Conservation (phyloP, 1,140 invertebrate genomes). For the Gonioctena quinquepunctata region DNA sequence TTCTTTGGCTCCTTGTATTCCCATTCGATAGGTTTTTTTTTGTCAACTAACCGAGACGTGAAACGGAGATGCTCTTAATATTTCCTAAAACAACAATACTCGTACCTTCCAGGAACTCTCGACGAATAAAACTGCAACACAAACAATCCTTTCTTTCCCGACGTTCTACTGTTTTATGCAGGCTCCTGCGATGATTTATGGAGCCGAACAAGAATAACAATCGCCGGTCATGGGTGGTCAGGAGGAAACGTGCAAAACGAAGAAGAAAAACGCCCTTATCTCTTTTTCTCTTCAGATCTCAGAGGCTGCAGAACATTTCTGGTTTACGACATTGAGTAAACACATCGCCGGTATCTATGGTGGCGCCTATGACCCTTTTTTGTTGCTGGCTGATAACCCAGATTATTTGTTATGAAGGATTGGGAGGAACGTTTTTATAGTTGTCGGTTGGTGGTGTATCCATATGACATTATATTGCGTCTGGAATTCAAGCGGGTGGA, state of each 20-base stretch:
- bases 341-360: neutral
- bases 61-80: neutral
- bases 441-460: too few species aligned
- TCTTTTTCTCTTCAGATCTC: neutral
- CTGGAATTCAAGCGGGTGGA: too few species aligned
- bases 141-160: neutral
- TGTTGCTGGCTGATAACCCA: neutral
- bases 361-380: neutral
- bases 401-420: neutral
- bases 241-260: neutral
- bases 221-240: constrained; percentile 5
- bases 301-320: neutral
- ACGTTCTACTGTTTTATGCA: constrained; percentile 7
- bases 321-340: neutral
- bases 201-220: neutral
- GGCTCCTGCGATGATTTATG: constrained; percentile 2
- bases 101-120: neutral
- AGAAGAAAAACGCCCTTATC: constrained; percentile 2
- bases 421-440: too few species aligned
- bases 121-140: neutral
- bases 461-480: too few species aligned
- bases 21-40: too few species aligned
- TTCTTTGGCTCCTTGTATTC: too few species aligned
- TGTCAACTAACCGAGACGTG: too few species aligned
- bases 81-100: neutral